Conservation (phyloP, 1,140 invertebrate genomes). For the Venustaconcha ellipsiformis region DNA sequence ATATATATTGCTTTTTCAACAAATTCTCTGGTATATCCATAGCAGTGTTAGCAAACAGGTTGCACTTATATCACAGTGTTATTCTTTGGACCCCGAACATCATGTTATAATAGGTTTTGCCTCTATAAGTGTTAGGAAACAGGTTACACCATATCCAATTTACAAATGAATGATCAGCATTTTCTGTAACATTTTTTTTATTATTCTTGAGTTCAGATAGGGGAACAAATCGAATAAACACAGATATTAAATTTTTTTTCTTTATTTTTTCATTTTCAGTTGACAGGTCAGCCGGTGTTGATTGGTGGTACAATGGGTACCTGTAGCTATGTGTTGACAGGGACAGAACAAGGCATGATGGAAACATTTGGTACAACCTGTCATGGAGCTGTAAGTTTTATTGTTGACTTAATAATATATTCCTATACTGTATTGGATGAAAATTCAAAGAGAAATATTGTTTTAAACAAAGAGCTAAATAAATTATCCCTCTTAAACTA, state of each 20-base stretch:
- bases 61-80: not conserved
- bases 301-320: constrained; percentile 99
- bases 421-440: too few relatives aligned
- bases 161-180: too few relatives aligned
- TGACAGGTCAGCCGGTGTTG: constrained; percentile 97
- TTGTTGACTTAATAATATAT: not conserved
- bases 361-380: constrained; percentile 99
- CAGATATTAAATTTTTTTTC: too few relatives aligned
- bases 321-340: constrained; percentile 98
- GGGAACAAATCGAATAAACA: too few relatives aligned
- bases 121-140: too few relatives aligned
- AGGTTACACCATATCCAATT: too few relatives aligned
- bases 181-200: too few relatives aligned
- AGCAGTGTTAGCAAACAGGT: not conserved
- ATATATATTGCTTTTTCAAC: too few relatives aligned
- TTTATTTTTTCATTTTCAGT: constrained; percentile 66
- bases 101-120: not conserved
- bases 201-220: too few relatives aligned
- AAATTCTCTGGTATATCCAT: not conserved
- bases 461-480: too few relatives aligned
- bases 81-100: not conserved
- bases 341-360: constrained; percentile 95
- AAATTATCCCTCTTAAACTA: too few relatives aligned
- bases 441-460: too few relatives aligned
- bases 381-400: constrained; percentile 94